These are phyloP conservation scores for Oreochromis spilurus DNA, from an alignment of 2,113 vertebrate genomes.

Conservation along the genomic window DNA sequence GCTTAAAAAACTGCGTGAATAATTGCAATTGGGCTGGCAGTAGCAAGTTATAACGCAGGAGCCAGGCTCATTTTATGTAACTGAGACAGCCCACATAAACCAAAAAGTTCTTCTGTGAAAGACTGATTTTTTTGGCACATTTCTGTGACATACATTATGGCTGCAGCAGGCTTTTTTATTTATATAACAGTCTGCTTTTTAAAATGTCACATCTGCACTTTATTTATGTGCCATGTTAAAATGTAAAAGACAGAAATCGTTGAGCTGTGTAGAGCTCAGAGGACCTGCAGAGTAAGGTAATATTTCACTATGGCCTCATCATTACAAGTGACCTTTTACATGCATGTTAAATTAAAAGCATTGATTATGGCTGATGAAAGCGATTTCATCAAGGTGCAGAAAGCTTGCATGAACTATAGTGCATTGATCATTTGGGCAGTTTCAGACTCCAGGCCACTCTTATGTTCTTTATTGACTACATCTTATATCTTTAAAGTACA, in stretches of 20 bases:
- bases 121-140: background rate
- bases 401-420: background rate
- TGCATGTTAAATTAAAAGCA: background rate
- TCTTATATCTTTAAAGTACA: conserved; percentile 41
- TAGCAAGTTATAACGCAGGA: background rate
- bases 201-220: background rate
- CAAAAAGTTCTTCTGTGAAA: background rate
- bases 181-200: background rate
- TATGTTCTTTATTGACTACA: background rate
- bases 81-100: background rate
- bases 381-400: background rate
- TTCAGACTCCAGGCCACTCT: background rate
- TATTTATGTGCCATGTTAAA: background rate
- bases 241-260: background rate
- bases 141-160: background rate
- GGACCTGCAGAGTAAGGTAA: background rate
- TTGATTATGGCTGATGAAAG: background rate
- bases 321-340: background rate
- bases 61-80: background rate
- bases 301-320: background rate
- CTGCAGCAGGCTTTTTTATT: background rate
- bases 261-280: background rate
- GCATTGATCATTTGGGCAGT: background rate
- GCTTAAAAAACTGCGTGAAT: background rate
- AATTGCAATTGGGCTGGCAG: background rate